phyloP scores from a whole-genome alignment of 2,797 vertebrate genomes.

The Lagocephalus sceleratus region DNA sequence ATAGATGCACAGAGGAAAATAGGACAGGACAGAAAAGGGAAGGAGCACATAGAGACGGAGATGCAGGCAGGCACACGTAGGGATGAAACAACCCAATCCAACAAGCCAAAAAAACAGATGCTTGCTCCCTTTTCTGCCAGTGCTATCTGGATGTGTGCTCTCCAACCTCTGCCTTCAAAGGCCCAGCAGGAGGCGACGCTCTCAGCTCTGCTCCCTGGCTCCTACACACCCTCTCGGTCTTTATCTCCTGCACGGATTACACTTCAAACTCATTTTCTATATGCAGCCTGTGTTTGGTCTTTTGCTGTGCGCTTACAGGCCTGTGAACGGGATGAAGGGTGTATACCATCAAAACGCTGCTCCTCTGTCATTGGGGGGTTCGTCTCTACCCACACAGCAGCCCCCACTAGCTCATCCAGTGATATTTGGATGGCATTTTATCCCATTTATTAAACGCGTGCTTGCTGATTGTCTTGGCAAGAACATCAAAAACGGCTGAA shows the following conservation, averaged over 20 bases:
- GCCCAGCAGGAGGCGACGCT: constrained; percentile 54
- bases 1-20: constrained; percentile 49
- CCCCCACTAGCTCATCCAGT: constrained; percentile 37
- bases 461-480: constrained; percentile 48
- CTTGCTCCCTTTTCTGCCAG: constrained; percentile 39
- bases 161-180: constrained; percentile 56
- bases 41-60: constrained; percentile 28
- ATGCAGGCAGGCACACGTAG: constrained; percentile 33
- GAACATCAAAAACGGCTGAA: constrained; percentile 26
- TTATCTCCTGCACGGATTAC: constrained; percentile 67
- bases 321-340: constrained; percentile 8
- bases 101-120: constrained; percentile 34
- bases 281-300: constrained; percentile 49
- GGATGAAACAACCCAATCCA: constrained; percentile 39
- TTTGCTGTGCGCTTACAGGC: constrained; percentile 9
- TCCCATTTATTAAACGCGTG: constrained; percentile 30
- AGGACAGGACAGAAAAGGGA: constrained; percentile 52
- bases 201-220: constrained; percentile 40
- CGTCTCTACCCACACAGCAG: constrained; percentile 39
- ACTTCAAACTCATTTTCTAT: constrained; percentile 49
- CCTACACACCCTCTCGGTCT: constrained; percentile 49
- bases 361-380: constrained; percentile 36
- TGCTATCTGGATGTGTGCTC: constrained; percentile 53
- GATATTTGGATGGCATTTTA: constrained; percentile 34
- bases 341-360: constrained; percentile 32